Percentiles rank a stretch among this genome's conserved stretches.
These are phyloP conservation scores for Halichoerus grypus DNA, from an alignment of 2,113 vertebrate species.

Conservation along the genomic window DNA sequence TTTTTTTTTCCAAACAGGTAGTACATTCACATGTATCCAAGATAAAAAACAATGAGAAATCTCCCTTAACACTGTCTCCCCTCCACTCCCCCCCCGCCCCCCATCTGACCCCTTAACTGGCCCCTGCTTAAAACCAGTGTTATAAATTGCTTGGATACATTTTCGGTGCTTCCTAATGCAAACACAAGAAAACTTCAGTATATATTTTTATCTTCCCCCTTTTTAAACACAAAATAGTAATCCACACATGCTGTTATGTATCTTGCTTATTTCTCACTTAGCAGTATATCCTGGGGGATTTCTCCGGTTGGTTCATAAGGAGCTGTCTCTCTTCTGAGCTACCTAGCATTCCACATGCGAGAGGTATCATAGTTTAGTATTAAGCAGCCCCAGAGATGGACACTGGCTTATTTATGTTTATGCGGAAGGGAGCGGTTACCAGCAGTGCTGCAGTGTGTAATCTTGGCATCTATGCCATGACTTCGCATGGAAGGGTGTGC, in stretches of 20 bases:
- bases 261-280: background rate
- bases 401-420: background rate
- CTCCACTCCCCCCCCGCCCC: rapidly evolving
- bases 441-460: rapidly evolving
- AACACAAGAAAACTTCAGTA: background rate
- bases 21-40: background rate
- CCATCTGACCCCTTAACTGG: rapidly evolving
- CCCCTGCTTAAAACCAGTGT: background rate
- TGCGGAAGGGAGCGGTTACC: background rate
- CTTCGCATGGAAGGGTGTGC: rapidly evolving
- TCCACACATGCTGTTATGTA: too few relatives aligned
- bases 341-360: rapidly evolving
- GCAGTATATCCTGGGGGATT: background rate
- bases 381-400: background rate
- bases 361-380: too few relatives aligned
- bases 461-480: too few relatives aligned
- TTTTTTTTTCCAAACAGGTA: background rate
- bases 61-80: rapidly evolving
- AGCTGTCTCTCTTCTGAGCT: background rate
- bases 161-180: background rate
- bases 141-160: background rate
- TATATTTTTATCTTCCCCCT: background rate
- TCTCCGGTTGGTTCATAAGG: too few relatives aligned
- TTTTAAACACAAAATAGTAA: background rate
- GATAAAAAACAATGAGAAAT: background rate